These are phyloP conservation scores for Ganaspis sp. DNA, from an alignment of 1,140 invertebrate species.

Conservation along the genomic window DNA sequence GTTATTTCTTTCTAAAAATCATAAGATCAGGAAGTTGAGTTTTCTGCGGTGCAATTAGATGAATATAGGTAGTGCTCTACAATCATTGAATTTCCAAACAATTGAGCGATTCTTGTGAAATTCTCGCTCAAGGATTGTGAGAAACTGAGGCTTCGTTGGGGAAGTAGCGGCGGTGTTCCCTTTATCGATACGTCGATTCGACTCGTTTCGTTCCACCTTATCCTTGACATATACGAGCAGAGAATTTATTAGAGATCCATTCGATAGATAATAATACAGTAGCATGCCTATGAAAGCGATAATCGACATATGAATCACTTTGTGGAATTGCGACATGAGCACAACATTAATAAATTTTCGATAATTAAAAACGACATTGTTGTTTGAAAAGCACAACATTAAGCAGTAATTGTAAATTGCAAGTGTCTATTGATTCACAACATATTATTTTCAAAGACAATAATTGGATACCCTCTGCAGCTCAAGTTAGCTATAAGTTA, in stretches of 20 bases:
- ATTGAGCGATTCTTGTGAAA: slow-evolving; percentile 11
- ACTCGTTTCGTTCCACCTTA: slow-evolving; percentile 19
- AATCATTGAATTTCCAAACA: slow-evolving; percentile 16
- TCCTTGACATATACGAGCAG: slow-evolving; percentile 30
- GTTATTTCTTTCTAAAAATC: no score
- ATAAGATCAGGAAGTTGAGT: no score
- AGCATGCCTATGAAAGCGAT: slow-evolving; percentile 22
- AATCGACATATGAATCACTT: slow-evolving; percentile 30
- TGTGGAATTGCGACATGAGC: slow-evolving; percentile 12
- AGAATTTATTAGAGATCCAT: slow-evolving; percentile 30
- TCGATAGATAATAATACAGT: slow-evolving; percentile 30
- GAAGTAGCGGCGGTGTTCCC: neutral
- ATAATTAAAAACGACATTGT: slow-evolving; percentile 33
- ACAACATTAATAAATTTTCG: slow-evolving; percentile 28
- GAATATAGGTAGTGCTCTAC: no score
- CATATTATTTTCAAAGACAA: neutral
- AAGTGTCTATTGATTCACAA: slow-evolving; percentile 15
- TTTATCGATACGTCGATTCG: slow-evolving; percentile 15
- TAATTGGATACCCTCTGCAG: neutral
- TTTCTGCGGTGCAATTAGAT: no score
- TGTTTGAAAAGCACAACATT: neutral
- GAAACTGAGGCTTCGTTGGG: slow-evolving; percentile 16
- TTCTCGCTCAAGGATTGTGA: neutral
- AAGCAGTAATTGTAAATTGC: slow-evolving; percentile 3
- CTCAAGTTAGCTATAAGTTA: neutral